Evolutionary conservation across 2,113 vertebrate genomes (phyloP), one percentile per base, ranked within the genome.

Genomic region (Grus americana): DNA sequence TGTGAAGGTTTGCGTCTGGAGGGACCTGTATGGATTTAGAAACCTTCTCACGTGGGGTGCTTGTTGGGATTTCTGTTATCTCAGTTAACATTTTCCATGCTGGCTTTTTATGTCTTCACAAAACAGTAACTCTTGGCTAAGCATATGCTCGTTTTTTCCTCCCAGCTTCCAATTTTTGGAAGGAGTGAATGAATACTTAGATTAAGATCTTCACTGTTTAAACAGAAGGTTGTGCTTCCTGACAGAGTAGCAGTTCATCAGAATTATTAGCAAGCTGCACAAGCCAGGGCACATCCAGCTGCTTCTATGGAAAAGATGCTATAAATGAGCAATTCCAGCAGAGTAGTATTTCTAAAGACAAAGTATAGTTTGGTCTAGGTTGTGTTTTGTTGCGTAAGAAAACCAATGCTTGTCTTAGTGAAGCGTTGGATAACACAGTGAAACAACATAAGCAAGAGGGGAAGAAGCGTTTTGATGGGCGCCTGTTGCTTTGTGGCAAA

Each of bases 201-300:
- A 81, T 94, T 92, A 95, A 92, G 52, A 87, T 91, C 91, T 93
- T 89, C 44, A 12, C 58, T 90, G 40, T 47, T 92, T 87, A 57
- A 50, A 50, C 40, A 89, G 66, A 86, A 92, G 36, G 26, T 5
- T 24, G 34, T 49, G 36, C 88, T 91, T 92, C 75, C 26, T 90
- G 36, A 30, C 20, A 57, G 47, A 6, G 34, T 46, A 55, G 27
- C 54, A 86, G 63, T 84, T 96, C 7, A 32, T 86, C 29, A 52
- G 61, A 62, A 92, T 88, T 73, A 67, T 84, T 78, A 46, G 79
- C n/a, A 88, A 83, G 34, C 75, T 66, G n/a, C 44, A 44, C 83
- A 84, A 91, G 94, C 72, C 86, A 66, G 92, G 80, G 81, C 90
- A 72, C 38, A 52, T 91, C 55, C 71, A 75, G 63, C 65, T 86